Evolutionary conservation across 2,113 vertebrate genomes (phyloP).

Genomic region (Uria lomvia): DNA sequence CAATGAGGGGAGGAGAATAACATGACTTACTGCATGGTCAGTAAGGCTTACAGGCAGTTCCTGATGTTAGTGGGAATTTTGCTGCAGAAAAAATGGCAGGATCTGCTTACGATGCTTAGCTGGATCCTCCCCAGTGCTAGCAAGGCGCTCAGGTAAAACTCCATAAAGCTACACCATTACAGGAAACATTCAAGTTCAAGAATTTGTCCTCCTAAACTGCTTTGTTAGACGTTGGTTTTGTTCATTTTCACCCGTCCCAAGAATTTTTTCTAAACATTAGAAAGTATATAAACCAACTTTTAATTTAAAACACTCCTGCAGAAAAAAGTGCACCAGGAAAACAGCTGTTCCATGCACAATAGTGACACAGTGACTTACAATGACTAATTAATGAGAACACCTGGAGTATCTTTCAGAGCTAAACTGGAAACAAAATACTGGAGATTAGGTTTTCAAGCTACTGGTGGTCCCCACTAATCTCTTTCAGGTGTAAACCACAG

Average conservation of each 20-base stretch:
- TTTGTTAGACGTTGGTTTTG: neutral
- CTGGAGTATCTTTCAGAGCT: conserved; percentile 83
- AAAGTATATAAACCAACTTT: conserved; percentile 56
- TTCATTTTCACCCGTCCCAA: conserved; percentile 18
- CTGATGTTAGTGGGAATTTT: neutral
- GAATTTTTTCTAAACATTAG: conserved; percentile 38
- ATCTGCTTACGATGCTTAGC: neutral
- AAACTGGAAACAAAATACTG: conserved; percentile 89
- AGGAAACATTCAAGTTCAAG: neutral
- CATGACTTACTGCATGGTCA: neutral
- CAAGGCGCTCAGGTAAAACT: neutral
- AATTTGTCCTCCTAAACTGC: neutral
- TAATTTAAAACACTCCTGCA: conserved; percentile 73
- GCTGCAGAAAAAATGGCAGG: neutral
- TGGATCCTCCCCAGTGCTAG: neutral
- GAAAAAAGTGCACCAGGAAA: conserved; percentile 59
- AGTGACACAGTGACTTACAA: conserved; percentile 70
- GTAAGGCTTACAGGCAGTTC: neutral
- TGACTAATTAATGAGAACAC: conserved; percentile 87
- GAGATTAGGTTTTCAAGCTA: conserved; percentile 87
- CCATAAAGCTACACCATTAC: neutral
- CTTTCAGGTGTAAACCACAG: conserved; percentile 89
- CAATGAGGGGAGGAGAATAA: neutral
- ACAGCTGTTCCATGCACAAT: conserved; percentile 62
- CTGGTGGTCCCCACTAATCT: conserved; percentile 92